phyloP scores from a whole-genome alignment of 2,797 vertebrate genomes.

The Cyclura pinguis region DNA sequence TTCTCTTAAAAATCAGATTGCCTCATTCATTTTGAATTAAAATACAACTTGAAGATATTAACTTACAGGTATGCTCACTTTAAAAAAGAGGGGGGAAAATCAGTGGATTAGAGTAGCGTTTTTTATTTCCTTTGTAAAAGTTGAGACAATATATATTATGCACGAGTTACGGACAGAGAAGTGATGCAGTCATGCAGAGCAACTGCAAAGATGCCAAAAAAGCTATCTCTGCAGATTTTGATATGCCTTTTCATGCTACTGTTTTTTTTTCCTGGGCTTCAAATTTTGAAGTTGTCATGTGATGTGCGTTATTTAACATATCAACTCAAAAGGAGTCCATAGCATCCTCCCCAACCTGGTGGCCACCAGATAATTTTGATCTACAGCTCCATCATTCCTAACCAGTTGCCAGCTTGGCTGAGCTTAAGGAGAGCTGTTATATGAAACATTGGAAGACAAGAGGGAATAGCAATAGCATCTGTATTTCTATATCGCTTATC shows the following conservation, averaged over 20 bases:
- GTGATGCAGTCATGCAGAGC: slow-evolving; percentile 19
- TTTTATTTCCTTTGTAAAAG: slow-evolving; percentile 13
- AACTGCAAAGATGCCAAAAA: slow-evolving; percentile 29
- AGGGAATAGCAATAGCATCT: background rate
- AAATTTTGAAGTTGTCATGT: slow-evolving; percentile 11
- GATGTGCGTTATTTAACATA: background rate
- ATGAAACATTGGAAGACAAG: background rate
- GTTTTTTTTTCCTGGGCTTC: background rate
- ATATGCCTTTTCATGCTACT: slow-evolving; percentile 10
- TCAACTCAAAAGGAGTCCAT: background rate
- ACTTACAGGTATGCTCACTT: background rate
- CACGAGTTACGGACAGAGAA: slow-evolving; percentile 11
- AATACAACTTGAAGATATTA: background rate
- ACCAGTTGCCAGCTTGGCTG: background rate
- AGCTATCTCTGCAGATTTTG: background rate
- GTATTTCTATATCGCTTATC: too few relatives aligned
- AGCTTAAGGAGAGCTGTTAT: background rate
- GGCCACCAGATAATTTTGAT: background rate
- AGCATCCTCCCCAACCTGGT: background rate
- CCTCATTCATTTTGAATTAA: slow-evolving; percentile 19
- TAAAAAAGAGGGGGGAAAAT: background rate
- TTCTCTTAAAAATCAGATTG: slow-evolving; percentile 25
- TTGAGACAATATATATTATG: slow-evolving; percentile 7
- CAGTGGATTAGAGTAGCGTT: background rate
- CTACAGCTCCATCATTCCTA: background rate